Conservation (phyloP, 2,113 vertebrate genomes). For the Microtus richardsoni region DNA sequence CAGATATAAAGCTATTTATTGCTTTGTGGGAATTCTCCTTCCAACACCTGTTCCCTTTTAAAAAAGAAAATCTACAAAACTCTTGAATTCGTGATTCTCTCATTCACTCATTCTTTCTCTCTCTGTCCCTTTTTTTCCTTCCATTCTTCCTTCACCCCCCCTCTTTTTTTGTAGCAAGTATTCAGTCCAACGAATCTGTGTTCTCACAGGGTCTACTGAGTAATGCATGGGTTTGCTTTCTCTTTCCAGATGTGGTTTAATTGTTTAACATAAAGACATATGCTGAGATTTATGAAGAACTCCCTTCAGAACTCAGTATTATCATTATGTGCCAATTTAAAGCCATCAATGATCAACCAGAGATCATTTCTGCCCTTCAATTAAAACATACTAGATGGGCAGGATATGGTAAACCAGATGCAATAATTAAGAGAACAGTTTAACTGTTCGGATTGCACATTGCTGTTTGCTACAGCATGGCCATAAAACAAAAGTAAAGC, state of each 20-base stretch:
- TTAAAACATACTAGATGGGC: constrained; percentile 79
- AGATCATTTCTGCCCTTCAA: constrained; percentile 85
- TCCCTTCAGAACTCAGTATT: constrained; percentile 83
- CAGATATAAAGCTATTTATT: constrained; percentile 76
- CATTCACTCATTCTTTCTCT: background rate
- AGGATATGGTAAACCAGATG: constrained; percentile 80
- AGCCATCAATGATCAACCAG: constrained; percentile 83
- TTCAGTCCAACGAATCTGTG: constrained; percentile 74
- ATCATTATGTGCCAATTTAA: constrained; percentile 83
- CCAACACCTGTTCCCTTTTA: constrained; percentile 78
- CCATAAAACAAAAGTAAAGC: constrained; percentile 80
- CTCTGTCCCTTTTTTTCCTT: background rate
- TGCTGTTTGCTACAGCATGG: constrained; percentile 75
- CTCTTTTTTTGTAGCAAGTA: constrained; percentile 11
- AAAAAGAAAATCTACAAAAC: constrained; percentile 60
- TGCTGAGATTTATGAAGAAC: constrained; percentile 85
- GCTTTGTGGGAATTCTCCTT: constrained; percentile 80
- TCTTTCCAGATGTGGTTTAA: constrained; percentile 86
- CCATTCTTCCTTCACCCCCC: background rate
- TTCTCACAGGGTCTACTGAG: constrained; percentile 76
- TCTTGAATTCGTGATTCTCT: constrained; percentile 78
- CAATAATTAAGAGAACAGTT: constrained; percentile 82
- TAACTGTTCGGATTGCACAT: constrained; percentile 76
- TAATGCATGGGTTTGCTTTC: constrained; percentile 79
- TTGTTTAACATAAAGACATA: constrained; percentile 86